Evolutionary conservation across 2,888 invertebrate species (phyloP).

Genomic region (Dasypolia templi): DNA sequence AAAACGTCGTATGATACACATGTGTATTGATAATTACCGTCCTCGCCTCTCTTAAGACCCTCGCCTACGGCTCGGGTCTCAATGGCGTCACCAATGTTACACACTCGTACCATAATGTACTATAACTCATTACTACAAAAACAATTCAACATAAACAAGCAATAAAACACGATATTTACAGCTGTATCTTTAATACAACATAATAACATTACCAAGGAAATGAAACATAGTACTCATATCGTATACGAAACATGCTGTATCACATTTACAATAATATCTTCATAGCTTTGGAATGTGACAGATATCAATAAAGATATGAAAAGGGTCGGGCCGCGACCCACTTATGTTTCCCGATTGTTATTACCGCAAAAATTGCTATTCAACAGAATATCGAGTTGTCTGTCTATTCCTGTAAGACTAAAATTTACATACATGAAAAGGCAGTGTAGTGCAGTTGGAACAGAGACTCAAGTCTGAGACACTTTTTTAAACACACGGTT

Average conservation of each 20-base stretch:
- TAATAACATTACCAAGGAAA: constrained; percentile 55
- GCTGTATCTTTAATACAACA: constrained; percentile 50
- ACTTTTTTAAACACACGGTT: neutral
- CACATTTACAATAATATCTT: constrained; percentile 70
- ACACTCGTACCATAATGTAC: too few species aligned
- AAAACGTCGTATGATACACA: too few species aligned
- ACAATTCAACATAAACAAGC: constrained; percentile 17
- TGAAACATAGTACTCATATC: constrained; percentile 54
- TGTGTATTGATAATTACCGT: too few species aligned
- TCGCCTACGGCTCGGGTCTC: too few species aligned
- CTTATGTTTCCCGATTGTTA: constrained; percentile 85
- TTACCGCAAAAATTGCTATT: constrained; percentile 84
- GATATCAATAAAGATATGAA: constrained; percentile 81
- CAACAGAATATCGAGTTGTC: constrained; percentile 79
- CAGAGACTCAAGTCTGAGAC: constrained; percentile 41
- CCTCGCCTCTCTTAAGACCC: too few species aligned
- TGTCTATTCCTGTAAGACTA: constrained; percentile 72
- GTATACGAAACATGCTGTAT: constrained; percentile 65
- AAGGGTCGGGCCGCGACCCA: constrained; percentile 78
- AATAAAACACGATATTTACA: constrained; percentile 39
- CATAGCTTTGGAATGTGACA: constrained; percentile 75
- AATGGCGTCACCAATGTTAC: too few species aligned
- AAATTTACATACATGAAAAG: constrained; percentile 71
- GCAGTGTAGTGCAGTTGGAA: constrained; percentile 38
- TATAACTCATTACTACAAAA: neutral